A percentile compares a stretch with the other conserved stretches of the same genome.
Evolutionary conservation across 2,888 invertebrate genomes (phyloP).

Genomic region (Embidobia sp.): DNA sequence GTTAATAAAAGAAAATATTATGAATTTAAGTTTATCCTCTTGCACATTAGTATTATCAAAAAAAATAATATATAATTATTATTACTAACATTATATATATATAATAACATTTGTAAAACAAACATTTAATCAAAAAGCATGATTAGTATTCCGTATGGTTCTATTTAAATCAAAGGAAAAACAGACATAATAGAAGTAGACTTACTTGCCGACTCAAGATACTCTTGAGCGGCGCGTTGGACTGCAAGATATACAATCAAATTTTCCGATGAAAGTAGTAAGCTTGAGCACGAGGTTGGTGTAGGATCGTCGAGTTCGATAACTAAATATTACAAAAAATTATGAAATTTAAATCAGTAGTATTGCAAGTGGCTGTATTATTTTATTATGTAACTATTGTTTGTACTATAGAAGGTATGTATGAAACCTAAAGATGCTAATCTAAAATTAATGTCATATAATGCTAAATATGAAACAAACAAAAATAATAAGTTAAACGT

Average conservation of each 20-base stretch:
- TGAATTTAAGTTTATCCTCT: no score
- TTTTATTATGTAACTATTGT: slow-evolving; percentile 21
- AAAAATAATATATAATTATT: no score
- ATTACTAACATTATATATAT: no score
- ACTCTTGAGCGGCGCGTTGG: neutral
- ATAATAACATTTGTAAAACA: no score
- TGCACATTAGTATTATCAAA: no score
- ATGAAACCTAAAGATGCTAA: neutral
- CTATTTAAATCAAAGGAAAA: neutral
- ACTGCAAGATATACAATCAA: slow-evolving; percentile 7
- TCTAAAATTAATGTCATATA: neutral
- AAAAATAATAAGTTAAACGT: slow-evolving; percentile 5
- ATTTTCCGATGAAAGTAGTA: slow-evolving; percentile 21
- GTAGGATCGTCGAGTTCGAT: slow-evolving; percentile 13
- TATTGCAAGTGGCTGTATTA: slow-evolving; percentile 33
- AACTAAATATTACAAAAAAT: slow-evolving; percentile 9
- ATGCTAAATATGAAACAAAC: neutral
- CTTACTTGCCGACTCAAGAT: slow-evolving; percentile 52
- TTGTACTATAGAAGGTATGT: slow-evolving; percentile 50
- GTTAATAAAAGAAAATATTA: no score
- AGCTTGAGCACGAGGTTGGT: slow-evolving; percentile 35
- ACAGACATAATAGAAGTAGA: slow-evolving; percentile 21
- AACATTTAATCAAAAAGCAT: no score
- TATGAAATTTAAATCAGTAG: slow-evolving; percentile 35
- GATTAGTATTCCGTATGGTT: no score